Base-by-base conservation (phyloP, 2,797 vertebrate genomes). In the Synaphobranchus kaupii region DNA sequence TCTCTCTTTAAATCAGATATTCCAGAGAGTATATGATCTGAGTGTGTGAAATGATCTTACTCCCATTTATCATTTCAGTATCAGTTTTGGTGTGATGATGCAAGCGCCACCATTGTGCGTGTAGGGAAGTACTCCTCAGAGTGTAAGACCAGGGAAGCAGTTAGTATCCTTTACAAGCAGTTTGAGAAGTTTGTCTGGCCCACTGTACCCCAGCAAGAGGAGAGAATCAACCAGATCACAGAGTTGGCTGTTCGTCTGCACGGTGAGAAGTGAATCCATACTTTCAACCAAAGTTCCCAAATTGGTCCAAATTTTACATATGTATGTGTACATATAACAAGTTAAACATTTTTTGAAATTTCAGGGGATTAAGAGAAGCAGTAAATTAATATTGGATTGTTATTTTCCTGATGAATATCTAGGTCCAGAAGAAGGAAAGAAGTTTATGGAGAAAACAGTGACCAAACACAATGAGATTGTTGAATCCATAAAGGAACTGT, bases 61-160 rank as follows among this genome's bases (percentile, higher is more conserved):
- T 15, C 22, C 39, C 25, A 25, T 82, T 82, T 86, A 88, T 71
- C 22, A 87, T 52, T 89, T 28, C 90, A 99, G 98, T 97, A 97
- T 90, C 96, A 97, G 85, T 96, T 97, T 92, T 99, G 98, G 97
- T 97, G 96, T 80, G 97, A 98, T 90, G 98, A 98, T 76, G 96
- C 97, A 12, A 97, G 95, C 0, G 95, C 96, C 22, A 98, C 98
- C 73, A 95, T 99, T n/a, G 48, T 97, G 84, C 95, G 97, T 85
- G 98, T 99, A 48, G 93, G 94, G 22, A 97, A 94, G 90, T 97
- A 97, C 86, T 98, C 97, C 28, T 94, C 95, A 0, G 95, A 97
- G 89, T 98, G 98, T 88, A 95, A 95, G 92, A 98, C 97, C 20
- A 96, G 91, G 8, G 96, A 97, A 89, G 96, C 97, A 3, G 95